A percentile compares a stretch with the other conserved stretches of the same genome.
Evolutionary conservation across 2,113 vertebrate species (phyloP).

Genomic region (Pogonocichla stellata): DNA sequence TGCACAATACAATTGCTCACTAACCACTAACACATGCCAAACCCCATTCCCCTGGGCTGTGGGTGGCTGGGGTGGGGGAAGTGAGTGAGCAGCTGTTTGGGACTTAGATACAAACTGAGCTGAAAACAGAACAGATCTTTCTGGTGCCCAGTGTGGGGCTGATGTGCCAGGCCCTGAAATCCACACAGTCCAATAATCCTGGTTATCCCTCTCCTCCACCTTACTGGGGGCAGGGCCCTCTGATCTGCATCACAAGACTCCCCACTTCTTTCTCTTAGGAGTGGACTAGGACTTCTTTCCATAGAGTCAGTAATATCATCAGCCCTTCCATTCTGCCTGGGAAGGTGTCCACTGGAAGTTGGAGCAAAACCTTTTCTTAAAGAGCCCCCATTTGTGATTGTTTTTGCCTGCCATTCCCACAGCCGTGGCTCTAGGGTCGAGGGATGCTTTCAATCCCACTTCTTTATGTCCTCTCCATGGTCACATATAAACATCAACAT

Average conservation of each 20-base stretch:
- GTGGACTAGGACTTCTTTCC: neutral
- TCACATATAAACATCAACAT: neutral
- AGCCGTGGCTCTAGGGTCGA: rapidly evolving
- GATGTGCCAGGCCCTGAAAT: neutral
- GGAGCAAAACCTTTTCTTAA: neutral
- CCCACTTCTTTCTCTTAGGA: neutral
- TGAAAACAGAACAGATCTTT: neutral
- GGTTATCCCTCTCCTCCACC: neutral
- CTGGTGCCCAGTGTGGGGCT: neutral
- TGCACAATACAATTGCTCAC: neutral
- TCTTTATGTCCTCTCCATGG: neutral
- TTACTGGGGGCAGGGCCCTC: neutral
- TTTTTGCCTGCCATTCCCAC: neutral
- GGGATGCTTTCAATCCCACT: neutral
- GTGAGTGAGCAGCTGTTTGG: neutral
- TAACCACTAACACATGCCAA: neutral
- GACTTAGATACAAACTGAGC: neutral
- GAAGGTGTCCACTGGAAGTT: neutral
- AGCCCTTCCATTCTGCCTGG: neutral
- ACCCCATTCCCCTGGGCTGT: neutral
- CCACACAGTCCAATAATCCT: neutral
- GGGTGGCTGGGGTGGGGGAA: neutral
- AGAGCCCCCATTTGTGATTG: neutral
- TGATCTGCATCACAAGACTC: neutral
- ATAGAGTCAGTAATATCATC: neutral